Percentiles rank a stretch among this genome's conserved stretches.
These are phyloP conservation scores for Candoia aspera DNA, from an alignment of 2,113 vertebrate genomes.

Conservation along the genomic window DNA sequence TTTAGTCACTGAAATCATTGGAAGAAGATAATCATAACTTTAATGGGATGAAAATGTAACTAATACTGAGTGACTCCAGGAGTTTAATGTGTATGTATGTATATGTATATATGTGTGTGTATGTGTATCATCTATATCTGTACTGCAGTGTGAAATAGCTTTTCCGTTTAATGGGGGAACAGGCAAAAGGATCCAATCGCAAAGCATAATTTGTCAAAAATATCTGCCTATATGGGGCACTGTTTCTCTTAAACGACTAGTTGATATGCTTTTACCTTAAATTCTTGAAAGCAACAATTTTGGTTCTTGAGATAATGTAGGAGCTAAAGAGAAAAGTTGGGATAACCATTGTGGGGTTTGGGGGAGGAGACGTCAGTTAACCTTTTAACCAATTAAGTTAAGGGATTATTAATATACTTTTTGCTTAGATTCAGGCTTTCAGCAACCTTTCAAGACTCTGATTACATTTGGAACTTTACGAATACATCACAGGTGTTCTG, in stretches of 20 bases:
- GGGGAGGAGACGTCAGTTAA: background rate
- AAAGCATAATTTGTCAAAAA: background rate
- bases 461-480: background rate
- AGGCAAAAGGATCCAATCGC: background rate
- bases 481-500: background rate
- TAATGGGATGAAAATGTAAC: background rate
- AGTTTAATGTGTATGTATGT: background rate
- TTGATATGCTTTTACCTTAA: background rate
- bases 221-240: background rate
- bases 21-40: background rate
- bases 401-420: background rate
- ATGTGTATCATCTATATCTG: background rate
- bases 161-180: background rate
- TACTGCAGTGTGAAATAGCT: background rate
- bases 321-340: background rate
- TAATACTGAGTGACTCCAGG: background rate
- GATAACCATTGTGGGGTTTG: background rate
- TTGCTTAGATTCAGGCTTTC: background rate
- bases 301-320: background rate
- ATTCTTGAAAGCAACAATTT: background rate
- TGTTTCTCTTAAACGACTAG: background rate
- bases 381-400: background rate
- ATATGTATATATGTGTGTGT: background rate
- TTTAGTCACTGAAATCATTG: background rate
- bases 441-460: background rate